Percentiles rank a stretch among this genome's conserved stretches.
phyloP scores from a whole-genome alignment of 2,113 vertebrate genomes.

The Cyprinus carpio region DNA sequence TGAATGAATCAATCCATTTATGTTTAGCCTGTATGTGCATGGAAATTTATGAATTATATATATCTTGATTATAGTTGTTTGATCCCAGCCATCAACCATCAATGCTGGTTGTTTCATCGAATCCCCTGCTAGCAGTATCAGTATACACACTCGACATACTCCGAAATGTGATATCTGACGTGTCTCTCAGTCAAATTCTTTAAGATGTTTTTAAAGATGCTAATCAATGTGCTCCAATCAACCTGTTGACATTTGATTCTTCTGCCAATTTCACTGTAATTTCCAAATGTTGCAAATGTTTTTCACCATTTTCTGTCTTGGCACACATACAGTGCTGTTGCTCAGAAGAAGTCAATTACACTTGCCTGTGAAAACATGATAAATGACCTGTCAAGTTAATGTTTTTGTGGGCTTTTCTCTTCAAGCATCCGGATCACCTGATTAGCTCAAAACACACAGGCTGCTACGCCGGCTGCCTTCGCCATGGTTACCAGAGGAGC shows the following conservation, averaged over 20 bases:
- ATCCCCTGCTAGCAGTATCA: not conserved
- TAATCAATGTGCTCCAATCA: not conserved
- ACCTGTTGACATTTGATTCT: constrained; percentile 15
- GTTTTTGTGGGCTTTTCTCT: constrained; percentile 44
- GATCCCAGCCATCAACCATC: not conserved
- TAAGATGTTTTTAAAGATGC: not conserved
- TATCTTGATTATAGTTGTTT: not conserved
- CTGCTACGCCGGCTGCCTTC: constrained; percentile 64
- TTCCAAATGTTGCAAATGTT: not conserved
- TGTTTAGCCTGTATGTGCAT: not conserved
- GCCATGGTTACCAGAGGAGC: constrained; percentile 68
- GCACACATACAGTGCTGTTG: not conserved
- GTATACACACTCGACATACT: not conserved
- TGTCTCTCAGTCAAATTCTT: not conserved
- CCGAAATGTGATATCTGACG: not conserved
- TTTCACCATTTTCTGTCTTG: not conserved
- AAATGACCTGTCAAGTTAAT: constrained; percentile 49
- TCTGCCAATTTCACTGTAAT: not conserved
- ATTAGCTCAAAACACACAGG: constrained; percentile 49
- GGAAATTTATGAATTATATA: not conserved
- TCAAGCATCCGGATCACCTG: constrained; percentile 56
- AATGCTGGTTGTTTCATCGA: not conserved
- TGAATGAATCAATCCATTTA: not conserved
- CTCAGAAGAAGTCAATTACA: constrained; percentile 25
- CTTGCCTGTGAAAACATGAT: constrained; percentile 53